Percentiles rank a stretch among this genome's conserved stretches.
Conservation (phyloP, 2,888 invertebrate genomes). For the Theodoxus fluviatilis region DNA sequence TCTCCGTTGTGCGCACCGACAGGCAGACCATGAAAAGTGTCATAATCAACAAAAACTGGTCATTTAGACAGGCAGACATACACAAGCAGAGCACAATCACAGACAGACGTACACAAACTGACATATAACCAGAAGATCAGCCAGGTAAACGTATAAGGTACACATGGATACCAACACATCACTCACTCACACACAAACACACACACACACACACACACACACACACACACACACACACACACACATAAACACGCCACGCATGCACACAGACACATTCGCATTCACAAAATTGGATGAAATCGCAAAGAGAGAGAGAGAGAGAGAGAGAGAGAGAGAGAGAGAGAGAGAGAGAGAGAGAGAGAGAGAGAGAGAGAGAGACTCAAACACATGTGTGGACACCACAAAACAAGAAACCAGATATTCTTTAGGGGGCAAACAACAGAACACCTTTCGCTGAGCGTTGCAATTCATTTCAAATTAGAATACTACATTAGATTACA, state of each 20-base stretch:
- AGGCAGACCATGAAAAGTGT: too few species aligned
- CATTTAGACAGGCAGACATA: constrained; percentile 4
- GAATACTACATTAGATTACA: too few species aligned
- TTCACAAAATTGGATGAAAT: neutral
- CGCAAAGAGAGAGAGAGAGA: neutral
- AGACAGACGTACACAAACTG: neutral
- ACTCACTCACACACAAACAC: constrained; percentile 20
- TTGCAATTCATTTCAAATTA: too few species aligned
- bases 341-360: neutral
- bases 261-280: constrained; percentile 4
- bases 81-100: neutral
- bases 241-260: neutral
- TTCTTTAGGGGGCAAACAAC: too few species aligned
- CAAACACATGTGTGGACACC: too few species aligned
- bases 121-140: neutral
- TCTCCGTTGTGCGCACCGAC: too few species aligned
- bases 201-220: constrained; percentile 12
- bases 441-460: too few species aligned
- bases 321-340: constrained; percentile 2
- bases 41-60: too few species aligned
- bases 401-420: too few species aligned
- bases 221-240: constrained; percentile 1
- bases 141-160: neutral
- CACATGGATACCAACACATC: constrained; percentile 12
- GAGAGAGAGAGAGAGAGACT: neutral